Evolutionary conservation across 2,888 invertebrate genomes (phyloP).

Genomic region (Priocnemis perturbator): DNA sequence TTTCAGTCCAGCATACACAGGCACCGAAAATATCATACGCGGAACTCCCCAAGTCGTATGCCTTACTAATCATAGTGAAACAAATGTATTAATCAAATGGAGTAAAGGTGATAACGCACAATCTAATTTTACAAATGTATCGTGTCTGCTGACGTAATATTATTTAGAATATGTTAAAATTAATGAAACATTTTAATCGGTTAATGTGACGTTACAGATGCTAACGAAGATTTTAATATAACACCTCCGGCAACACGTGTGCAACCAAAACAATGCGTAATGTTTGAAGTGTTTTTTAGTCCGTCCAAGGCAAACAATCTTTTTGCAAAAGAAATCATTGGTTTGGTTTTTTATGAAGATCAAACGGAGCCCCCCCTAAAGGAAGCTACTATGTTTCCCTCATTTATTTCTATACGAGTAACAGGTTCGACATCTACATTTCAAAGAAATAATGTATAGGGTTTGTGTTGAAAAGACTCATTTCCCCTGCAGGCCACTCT

Average conservation of each 20-base stretch:
- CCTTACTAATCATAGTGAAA: slow-evolving; percentile 58
- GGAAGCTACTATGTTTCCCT: slow-evolving; percentile 28
- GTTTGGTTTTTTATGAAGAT: slow-evolving; percentile 16
- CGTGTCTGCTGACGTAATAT: too few species aligned
- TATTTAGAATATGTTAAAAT: too few species aligned
- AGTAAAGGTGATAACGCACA: slow-evolving; percentile 52
- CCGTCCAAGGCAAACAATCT: slow-evolving; percentile 29
- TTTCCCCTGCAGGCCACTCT: slow-evolving; percentile 53
- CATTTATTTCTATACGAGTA: slow-evolving; percentile 21
- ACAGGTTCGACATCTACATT: slow-evolving; percentile 33
- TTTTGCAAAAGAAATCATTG: slow-evolving; percentile 35
- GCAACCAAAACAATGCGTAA: slow-evolving; percentile 25
- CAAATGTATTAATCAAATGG: slow-evolving; percentile 58
- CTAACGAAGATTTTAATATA: slow-evolving; percentile 33
- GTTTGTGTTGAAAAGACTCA: too few species aligned
- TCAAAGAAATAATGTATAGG: too few species aligned
- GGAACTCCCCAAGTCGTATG: slow-evolving; percentile 50
- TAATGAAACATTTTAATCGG: background rate
- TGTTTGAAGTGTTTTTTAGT: slow-evolving; percentile 44
- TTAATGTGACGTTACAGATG: slow-evolving; percentile 24
- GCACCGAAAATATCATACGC: slow-evolving; percentile 26
- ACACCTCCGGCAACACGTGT: slow-evolving; percentile 23
- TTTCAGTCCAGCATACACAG: slow-evolving; percentile 63
- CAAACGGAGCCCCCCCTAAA: background rate
- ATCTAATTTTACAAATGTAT: background rate